Evolutionary conservation across 2,797 vertebrate genomes (phyloP).

Genomic region (Paedocypris micromegethes): DNA sequence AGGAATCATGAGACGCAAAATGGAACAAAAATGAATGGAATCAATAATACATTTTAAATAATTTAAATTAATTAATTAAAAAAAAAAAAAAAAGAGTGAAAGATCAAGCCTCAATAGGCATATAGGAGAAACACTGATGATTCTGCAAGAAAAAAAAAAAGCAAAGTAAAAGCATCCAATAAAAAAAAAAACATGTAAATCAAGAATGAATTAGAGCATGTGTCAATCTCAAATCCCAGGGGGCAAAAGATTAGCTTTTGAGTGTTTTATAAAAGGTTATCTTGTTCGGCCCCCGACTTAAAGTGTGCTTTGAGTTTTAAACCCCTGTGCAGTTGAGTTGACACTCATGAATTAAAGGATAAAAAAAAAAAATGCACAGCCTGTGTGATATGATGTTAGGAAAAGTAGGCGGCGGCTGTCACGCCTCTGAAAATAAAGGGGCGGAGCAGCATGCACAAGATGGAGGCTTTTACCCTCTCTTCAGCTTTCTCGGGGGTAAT

Average conservation of each 20-base stretch:
- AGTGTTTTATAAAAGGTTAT: no score
- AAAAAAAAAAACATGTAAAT: no score
- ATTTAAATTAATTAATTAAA: background rate
- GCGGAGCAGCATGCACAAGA: constrained; percentile 8
- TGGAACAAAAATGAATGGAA: background rate
- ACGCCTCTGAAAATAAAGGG: background rate
- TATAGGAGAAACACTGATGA: background rate
- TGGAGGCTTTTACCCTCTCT: constrained; percentile 52
- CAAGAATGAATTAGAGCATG: no score
- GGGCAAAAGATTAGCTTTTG: no score
- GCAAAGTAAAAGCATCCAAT: no score
- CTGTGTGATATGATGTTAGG: background rate
- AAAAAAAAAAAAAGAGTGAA: background rate
- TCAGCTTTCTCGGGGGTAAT: constrained; percentile 54
- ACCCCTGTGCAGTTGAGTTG: no score
- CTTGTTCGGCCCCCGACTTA: no score
- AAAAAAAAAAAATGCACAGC: background rate
- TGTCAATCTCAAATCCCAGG: no score
- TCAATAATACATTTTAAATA: background rate
- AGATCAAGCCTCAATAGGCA: background rate
- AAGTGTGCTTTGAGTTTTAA: no score
- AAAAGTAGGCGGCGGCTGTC: background rate
- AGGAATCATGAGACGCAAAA: background rate
- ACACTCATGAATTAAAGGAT: no score
- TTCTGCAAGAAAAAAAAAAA: no score